A percentile compares a stretch with the other conserved stretches of the same genome.
Evolutionary conservation across 2,113 vertebrate species (phyloP).

Genomic region (Zingel zingel): DNA sequence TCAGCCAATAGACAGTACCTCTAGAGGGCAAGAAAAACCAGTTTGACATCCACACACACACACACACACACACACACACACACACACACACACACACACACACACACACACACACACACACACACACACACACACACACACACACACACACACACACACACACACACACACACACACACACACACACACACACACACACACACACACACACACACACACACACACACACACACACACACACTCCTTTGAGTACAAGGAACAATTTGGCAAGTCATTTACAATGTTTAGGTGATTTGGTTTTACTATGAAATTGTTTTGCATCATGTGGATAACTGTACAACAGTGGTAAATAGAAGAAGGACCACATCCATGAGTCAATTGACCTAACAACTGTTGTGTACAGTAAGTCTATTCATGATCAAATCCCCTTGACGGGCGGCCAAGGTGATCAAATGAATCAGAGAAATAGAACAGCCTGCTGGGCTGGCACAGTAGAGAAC

Average conservation of each 20-base stretch:
- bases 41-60: constrained; percentile 40
- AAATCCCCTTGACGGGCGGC: constrained; percentile 43
- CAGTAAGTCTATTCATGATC: constrained; percentile 34
- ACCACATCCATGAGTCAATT: constrained; percentile 18
- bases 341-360: neutral
- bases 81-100: constrained; percentile 1
- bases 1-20: constrained; percentile 20
- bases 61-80: constrained; percentile 20
- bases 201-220: constrained; percentile 1
- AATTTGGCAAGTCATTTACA: constrained; percentile 6
- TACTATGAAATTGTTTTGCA: neutral
- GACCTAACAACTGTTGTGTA: constrained; percentile 8
- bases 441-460: constrained; percentile 52
- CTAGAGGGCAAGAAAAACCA: constrained; percentile 67
- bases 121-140: constrained; percentile 19
- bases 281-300: neutral
- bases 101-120: constrained; percentile 21
- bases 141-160: constrained; percentile 13
- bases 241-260: constrained; percentile 21
- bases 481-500: constrained; percentile 15
- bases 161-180: neutral
- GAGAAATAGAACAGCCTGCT: constrained; percentile 51
- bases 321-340: neutral
- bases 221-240: constrained; percentile 21
- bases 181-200: constrained; percentile 20